A percentile compares a stretch with the other conserved stretches of the same genome.
phyloP scores from a whole-genome alignment of 2,888 invertebrate genomes.

The Heliconius ethilla region DNA sequence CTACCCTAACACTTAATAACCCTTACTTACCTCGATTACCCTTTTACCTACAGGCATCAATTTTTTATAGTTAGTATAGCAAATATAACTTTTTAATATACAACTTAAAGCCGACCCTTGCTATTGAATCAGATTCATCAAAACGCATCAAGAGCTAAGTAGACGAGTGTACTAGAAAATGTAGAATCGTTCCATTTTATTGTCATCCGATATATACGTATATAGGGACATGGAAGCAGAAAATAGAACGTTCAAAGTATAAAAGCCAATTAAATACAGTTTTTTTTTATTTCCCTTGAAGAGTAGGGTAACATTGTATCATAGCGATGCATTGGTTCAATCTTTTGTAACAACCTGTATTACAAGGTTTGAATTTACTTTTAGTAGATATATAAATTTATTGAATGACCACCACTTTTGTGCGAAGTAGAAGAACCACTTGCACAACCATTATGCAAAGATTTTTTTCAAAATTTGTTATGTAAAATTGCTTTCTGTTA shows the following conservation, averaged over 20 bases:
- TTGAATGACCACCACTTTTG: neutral
- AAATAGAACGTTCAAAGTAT: conserved; percentile 11
- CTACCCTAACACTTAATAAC: too few relatives aligned
- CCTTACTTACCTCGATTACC: neutral
- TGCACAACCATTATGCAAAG: neutral
- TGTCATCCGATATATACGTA: neutral
- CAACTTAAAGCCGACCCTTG: conserved; percentile 10
- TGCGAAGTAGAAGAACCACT: neutral
- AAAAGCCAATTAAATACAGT: conserved; percentile 23
- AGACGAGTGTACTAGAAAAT: conserved; percentile 26
- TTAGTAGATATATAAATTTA: neutral
- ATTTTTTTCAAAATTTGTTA: too few relatives aligned
- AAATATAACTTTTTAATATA: neutral
- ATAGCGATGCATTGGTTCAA: neutral
- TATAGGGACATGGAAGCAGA: conserved; percentile 1
- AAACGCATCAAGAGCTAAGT: conserved; percentile 25
- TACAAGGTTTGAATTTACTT: neutral
- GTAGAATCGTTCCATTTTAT: conserved; percentile 11
- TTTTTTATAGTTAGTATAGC: neutral
- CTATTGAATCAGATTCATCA: conserved; percentile 12
- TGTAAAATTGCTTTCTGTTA: too few relatives aligned
- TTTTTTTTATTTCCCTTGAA: conserved; percentile 7
- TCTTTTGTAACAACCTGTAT: neutral
- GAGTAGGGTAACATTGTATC: neutral
- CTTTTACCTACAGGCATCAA: neutral